Evolutionary conservation across 2,113 vertebrate species (phyloP), one percentile per base, ranked within the genome.

Genomic region (Aegotheles bennettii): DNA sequence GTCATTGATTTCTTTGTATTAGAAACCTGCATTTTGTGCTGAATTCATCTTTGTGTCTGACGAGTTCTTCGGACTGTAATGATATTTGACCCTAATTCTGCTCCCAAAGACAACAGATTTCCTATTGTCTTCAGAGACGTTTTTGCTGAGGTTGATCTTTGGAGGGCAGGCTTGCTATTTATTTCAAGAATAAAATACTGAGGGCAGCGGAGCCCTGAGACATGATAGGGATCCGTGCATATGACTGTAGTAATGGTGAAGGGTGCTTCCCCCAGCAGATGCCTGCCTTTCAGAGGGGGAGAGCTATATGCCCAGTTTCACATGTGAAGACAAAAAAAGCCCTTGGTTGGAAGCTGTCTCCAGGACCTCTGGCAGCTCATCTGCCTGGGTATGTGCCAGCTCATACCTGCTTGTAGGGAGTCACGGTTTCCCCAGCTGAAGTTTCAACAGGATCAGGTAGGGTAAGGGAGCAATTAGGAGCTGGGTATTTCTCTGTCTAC

Each of bases 211-310:
- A 75, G 19, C 14, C 29, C 20, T 59, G 56, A 89, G 56, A 42
- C 0, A 0, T 38, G n/a, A 29, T 5, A 24, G 48, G 23, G 6
- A 35, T 24, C 13, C 2, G 2, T 63, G 29, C 19, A 12, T 80
- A 12, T 70, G 42, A 5, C 25, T 89, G 14, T 13, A 67, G 23
- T 36, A 54, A 31, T 13, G 40, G 15, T 47, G 68, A 77, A 78
- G 35, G 48, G 76, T 74, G 31, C 19, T 81, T 75, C 59, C 87
- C 21, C 13, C 11, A 47, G 47, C n/a, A 64, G 17, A 23, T n/a
- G 48, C 10, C n/a, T 33, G 28, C 26, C 89, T 75, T 78, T 51
- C 47, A 36, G 43, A 35, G 60, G 33, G 29, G 25, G 47, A n/a
- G 19, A 68, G 26, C 33, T 80, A 0, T 15, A 24, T 42, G 42